Evolutionary conservation across 2,888 invertebrate species (phyloP).

Genomic region (Orchesellides sinensis): DNA sequence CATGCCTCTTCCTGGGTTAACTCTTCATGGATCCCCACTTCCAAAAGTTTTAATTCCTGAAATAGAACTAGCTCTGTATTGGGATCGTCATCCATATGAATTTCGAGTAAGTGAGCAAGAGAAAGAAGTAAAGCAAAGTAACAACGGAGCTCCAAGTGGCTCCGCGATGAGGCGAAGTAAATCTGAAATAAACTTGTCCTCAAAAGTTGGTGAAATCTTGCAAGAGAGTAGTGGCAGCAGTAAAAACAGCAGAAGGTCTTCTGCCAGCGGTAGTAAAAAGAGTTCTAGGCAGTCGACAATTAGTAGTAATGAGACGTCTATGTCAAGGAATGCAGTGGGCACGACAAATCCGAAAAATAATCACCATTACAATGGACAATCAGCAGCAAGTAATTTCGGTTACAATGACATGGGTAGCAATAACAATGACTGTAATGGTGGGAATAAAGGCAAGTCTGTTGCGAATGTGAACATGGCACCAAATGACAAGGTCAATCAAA

Average conservation of each 20-base stretch:
- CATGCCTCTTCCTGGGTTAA: constrained; percentile 40
- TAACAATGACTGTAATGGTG: neutral
- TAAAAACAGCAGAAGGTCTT: constrained; percentile 1
- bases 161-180: constrained; percentile 28
- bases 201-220: constrained; percentile 43
- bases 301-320: too few species aligned
- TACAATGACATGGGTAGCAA: neutral
- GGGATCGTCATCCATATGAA: constrained; percentile 72
- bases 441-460: neutral
- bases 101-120: constrained; percentile 19
- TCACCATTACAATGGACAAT: constrained; percentile 17
- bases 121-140: neutral
- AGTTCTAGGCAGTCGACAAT: neutral
- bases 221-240: constrained; percentile 9
- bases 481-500: neutral
- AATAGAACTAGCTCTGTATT: constrained; percentile 73
- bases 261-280: neutral
- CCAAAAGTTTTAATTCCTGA: constrained; percentile 58
- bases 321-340: neutral
- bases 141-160: neutral
- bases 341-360: constrained; percentile 22
- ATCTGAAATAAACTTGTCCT: constrained; percentile 45
- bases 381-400: neutral
- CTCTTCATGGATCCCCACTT: constrained; percentile 32
- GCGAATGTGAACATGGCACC: neutral